A percentile compares a stretch with the other conserved stretches of the same genome.
Evolutionary conservation across 2,113 vertebrate species (phyloP).

Genomic region (Polyodon spathula): DNA sequence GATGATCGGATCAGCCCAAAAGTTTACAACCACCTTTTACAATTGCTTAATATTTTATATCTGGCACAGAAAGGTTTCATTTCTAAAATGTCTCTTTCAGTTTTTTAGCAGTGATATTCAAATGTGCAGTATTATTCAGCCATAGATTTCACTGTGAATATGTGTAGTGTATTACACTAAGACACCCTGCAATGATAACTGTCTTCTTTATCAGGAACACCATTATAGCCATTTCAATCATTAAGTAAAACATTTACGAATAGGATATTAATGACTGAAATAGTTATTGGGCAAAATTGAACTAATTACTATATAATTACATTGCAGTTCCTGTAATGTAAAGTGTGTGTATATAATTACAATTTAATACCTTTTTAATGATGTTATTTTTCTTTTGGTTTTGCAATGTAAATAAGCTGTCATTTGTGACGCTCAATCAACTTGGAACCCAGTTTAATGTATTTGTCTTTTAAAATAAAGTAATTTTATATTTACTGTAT

Average conservation of each 20-base stretch:
- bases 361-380: conserved; percentile 4
- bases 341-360: conserved; percentile 7
- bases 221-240: not conserved
- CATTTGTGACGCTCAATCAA: not conserved
- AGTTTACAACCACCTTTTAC: not conserved
- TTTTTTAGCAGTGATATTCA: not conserved
- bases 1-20: too few species aligned
- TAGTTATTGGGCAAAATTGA: conserved; percentile 2
- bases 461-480: too few species aligned
- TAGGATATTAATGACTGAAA: conserved; percentile 12
- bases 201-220: conserved; percentile 1
- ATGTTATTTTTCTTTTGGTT: not conserved
- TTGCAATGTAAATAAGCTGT: conserved; percentile 3
- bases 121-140: not conserved
- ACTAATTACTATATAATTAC: conserved; percentile 9
- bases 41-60: not conserved
- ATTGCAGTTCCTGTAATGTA: not conserved
- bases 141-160: not conserved
- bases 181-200: not conserved
- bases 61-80: not conserved
- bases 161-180: not conserved
- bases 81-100: not conserved
- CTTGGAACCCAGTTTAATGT: not conserved
- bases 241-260: conserved; percentile 9
- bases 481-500: too few species aligned